These are phyloP conservation scores for Antheraea assamensis DNA, from an alignment of 2,888 invertebrate genomes.

Conservation along the genomic window DNA sequence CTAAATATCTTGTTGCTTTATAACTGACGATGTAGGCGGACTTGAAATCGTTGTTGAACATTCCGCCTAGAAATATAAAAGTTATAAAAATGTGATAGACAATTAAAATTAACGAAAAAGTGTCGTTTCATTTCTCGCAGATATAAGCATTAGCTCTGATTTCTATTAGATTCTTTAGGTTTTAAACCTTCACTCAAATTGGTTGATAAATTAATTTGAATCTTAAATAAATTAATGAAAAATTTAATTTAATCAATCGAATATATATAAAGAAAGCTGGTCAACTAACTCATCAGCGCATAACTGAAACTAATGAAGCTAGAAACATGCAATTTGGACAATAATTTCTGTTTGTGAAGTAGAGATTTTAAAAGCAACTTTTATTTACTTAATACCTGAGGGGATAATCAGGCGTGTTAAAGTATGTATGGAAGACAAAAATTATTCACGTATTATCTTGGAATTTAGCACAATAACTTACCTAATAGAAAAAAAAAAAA, in stretches of 20 bases:
- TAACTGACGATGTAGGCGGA: conserved; percentile 52
- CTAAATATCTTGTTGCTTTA: conserved; percentile 58
- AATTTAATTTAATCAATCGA: neutral
- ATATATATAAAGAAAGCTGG: neutral
- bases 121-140: conserved; percentile 2
- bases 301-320: no score
- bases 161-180: neutral
- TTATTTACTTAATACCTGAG: no score
- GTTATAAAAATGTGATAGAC: neutral
- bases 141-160: neutral
- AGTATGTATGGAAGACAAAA: no score
- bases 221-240: neutral
- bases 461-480: no score
- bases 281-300: no score
- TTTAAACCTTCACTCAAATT: neutral
- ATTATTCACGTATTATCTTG: no score
- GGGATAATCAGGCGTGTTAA: no score
- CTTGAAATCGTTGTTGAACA: conserved; percentile 55
- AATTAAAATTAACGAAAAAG: neutral
- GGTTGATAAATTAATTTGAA: neutral
- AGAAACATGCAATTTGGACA: no score
- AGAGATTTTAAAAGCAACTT: no score
- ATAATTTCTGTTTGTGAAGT: no score
- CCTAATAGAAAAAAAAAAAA: no score
- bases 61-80: conserved; percentile 49